Evolutionary conservation across 2,113 vertebrate genomes (phyloP).

Genomic region (Microcebus griseorufus): DNA sequence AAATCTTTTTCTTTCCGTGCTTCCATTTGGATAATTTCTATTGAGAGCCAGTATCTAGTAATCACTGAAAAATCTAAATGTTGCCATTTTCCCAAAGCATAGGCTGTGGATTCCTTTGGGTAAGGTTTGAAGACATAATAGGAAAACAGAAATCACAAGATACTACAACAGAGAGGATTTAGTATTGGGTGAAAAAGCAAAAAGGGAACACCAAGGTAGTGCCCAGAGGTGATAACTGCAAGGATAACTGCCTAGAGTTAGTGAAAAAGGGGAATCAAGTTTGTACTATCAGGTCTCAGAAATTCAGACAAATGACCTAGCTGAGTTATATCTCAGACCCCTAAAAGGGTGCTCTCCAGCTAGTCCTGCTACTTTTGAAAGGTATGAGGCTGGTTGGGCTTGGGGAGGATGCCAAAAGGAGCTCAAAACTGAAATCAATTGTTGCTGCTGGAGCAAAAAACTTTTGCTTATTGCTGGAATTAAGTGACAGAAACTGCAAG

Average conservation of each 20-base stretch:
- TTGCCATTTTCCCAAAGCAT: conserved; percentile 41
- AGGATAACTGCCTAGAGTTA: not conserved
- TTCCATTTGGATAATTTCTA: conserved; percentile 28
- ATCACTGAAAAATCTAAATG: conserved; percentile 39
- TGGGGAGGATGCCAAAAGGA: not conserved
- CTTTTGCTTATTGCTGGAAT: not conserved
- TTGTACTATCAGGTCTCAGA: not conserved
- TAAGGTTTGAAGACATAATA: not conserved
- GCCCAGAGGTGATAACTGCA: not conserved
- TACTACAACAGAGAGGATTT: not conserved
- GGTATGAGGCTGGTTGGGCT: not conserved
- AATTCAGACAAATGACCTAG: not conserved
- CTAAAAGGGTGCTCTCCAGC: not conserved
- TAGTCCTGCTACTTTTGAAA: not conserved
- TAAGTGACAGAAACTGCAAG: conserved; percentile 6
- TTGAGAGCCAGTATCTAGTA: conserved; percentile 33
- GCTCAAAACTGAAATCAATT: not conserved
- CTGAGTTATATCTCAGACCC: not conserved
- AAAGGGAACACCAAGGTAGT: not conserved
- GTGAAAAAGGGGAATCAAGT: not conserved
- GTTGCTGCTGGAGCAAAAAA: not conserved
- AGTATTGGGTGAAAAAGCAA: not conserved
- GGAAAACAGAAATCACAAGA: conserved; percentile 51
- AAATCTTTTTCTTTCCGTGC: not conserved
- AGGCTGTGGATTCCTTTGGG: not conserved